Percentiles rank a stretch among this genome's conserved stretches.
Evolutionary conservation across 2,797 vertebrate genomes (phyloP).

Genomic region (Zalophus californianus): DNA sequence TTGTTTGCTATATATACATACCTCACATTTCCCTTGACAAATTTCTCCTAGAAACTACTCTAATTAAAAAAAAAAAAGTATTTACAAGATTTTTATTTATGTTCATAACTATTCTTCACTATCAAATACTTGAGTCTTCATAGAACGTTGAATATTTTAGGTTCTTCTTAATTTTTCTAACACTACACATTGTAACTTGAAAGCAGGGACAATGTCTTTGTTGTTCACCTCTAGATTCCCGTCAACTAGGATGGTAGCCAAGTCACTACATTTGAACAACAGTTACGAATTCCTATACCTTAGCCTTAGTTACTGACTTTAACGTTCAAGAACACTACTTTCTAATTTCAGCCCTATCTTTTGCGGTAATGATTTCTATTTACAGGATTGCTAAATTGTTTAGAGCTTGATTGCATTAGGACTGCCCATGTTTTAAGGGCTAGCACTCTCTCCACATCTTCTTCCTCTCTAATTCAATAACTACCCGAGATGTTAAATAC

Average conservation of each 20-base stretch:
- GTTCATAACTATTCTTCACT: neutral
- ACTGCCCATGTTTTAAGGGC: neutral
- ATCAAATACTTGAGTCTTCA: neutral
- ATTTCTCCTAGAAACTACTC: neutral
- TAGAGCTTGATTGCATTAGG: neutral
- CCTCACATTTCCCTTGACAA: neutral
- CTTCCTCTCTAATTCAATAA: neutral
- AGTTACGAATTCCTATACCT: neutral
- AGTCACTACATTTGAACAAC: no score
- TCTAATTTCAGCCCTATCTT: neutral
- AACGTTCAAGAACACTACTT: neutral
- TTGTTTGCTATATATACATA: neutral
- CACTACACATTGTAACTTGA: rapidly evolving
- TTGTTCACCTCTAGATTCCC: neutral
- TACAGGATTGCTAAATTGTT: neutral
- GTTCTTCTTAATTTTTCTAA: neutral
- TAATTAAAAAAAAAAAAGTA: neutral
- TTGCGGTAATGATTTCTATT: neutral
- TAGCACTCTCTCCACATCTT: neutral
- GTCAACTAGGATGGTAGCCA: no score
- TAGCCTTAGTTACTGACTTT: neutral
- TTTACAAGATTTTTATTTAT: neutral
- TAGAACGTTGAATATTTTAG: neutral
- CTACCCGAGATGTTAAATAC: neutral
- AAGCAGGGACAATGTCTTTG: neutral